Base-by-base conservation (phyloP, 2,797 vertebrate species). In the Eupleurogrammus muticus region DNA sequence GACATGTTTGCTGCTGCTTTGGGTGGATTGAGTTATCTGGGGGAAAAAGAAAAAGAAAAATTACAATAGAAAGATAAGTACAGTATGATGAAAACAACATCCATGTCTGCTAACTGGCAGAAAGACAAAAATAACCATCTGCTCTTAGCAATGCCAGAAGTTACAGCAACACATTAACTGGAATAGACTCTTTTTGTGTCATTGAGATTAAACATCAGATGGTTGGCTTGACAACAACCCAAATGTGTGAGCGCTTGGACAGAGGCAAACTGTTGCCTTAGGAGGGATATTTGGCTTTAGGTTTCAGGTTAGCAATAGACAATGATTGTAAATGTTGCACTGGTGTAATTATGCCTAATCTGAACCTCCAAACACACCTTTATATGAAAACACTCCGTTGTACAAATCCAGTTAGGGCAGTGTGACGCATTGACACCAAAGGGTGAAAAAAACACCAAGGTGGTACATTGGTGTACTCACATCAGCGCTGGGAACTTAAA, bases 1-100 rank as follows among this genome's bases (percentile, higher is more conserved):
- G 94, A 78, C 94, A 95, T 95, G 59, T 67, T 72, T 91, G 80
- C 80, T 87, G 88, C 16, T 89, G 78, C 66, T 79, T 79, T 42
- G 69, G 58, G 66, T 68, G 58, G 52, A 72, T 65, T 75, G 54
- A 84, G 57, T 83, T 84, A 87, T 40, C 93, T 94, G 76, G 1
- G 52, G n/a, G 11, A 23, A 65, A 34, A 59, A 38, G 72, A 59
- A 61, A 68, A 73, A 34, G 52, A 36, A 64, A 59, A 52, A 5
- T 3, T 0, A 55, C 44, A 44, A 73, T 50, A 81, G 60, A 66
- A 42, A 36, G 0, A 54, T 16, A 23, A 13, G 12, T 0, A 24
- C 13, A 49, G 13, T 17, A 19, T 34, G 50, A 58, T 28, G 1
- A 46, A n/a, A 52, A 28, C 14, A 10, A 49, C 21, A 63, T 28